phyloP scores from a whole-genome alignment of 2,888 invertebrate genomes.

The Xanthorhoe designata region DNA sequence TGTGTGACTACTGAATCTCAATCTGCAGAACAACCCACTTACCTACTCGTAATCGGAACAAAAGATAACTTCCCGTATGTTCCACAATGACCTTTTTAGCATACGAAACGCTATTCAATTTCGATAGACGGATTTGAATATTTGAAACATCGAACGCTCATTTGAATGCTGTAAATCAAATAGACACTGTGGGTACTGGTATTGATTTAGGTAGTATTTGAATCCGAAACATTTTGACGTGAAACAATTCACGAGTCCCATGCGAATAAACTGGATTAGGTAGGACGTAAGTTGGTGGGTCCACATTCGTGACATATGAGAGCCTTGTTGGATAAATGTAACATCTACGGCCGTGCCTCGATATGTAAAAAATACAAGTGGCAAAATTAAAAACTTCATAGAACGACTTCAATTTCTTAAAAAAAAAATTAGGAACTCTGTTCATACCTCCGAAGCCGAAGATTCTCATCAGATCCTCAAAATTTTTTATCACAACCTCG shows the following conservation, averaged over 20 bases:
- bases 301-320: too few relatives aligned
- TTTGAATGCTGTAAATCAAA: slow-evolving; percentile 7
- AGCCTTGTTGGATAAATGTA: too few relatives aligned
- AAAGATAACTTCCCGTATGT: slow-evolving; percentile 25
- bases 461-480: too few relatives aligned
- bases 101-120: slow-evolving; percentile 19
- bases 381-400: too few relatives aligned
- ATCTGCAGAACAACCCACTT: slow-evolving; percentile 26
- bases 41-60: slow-evolving; percentile 23
- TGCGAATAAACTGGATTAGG: too few relatives aligned
- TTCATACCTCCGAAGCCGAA: too few relatives aligned
- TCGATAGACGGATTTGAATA: slow-evolving; percentile 19
- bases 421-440: too few relatives aligned
- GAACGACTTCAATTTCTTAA: too few relatives aligned
- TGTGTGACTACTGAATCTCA: slow-evolving; percentile 4
- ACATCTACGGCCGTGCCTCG: too few relatives aligned
- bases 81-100: slow-evolving; percentile 28
- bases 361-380: too few relatives aligned
- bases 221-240: neutral
- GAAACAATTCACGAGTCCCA: neutral
- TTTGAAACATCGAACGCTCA: slow-evolving; percentile 12
- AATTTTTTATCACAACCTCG: too few relatives aligned
- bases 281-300: too few relatives aligned
- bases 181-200: neutral
- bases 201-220: neutral